A percentile compares a stretch with the other conserved stretches of the same genome.
These are phyloP conservation scores for Diachasma alloeum DNA, from an alignment of 1,140 invertebrate species.

Conservation along the genomic window DNA sequence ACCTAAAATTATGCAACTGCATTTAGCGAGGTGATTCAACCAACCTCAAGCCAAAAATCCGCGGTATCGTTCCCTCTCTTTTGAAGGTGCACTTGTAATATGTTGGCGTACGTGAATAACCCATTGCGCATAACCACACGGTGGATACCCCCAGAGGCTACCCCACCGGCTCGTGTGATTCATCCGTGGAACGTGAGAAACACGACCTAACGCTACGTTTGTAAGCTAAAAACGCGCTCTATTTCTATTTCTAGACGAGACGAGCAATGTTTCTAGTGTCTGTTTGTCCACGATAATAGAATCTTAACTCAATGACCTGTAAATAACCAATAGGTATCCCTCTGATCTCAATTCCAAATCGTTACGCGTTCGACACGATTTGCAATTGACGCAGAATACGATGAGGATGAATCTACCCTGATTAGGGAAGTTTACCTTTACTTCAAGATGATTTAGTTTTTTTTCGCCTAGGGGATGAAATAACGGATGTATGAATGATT, in stretches of 20 bases:
- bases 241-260: constrained; percentile 52
- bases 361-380: too few relatives aligned
- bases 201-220: constrained; percentile 48
- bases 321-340: neutral
- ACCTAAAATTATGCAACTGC: constrained; percentile 55
- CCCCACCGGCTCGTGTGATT: constrained; percentile 47
- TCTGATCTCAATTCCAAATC: neutral
- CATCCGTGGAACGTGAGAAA: constrained; percentile 57
- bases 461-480: too few relatives aligned
- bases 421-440: too few relatives aligned
- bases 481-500: too few relatives aligned
- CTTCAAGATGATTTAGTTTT: too few relatives aligned
- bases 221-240: constrained; percentile 40
- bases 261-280: constrained; percentile 45
- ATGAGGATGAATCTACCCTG: too few relatives aligned
- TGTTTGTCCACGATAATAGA: constrained; percentile 58
- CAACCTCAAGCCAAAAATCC: constrained; percentile 12
- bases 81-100: neutral
- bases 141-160: neutral
- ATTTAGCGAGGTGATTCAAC: constrained; percentile 56
- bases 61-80: neutral
- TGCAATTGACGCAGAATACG: too few relatives aligned
- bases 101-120: constrained; percentile 12
- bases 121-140: constrained; percentile 9
- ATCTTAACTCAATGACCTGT: constrained; percentile 29